A percentile compares a stretch with the other conserved stretches of the same genome.
Evolutionary conservation across 2,888 invertebrate genomes (phyloP).

Genomic region (Arctia plantaginis): DNA sequence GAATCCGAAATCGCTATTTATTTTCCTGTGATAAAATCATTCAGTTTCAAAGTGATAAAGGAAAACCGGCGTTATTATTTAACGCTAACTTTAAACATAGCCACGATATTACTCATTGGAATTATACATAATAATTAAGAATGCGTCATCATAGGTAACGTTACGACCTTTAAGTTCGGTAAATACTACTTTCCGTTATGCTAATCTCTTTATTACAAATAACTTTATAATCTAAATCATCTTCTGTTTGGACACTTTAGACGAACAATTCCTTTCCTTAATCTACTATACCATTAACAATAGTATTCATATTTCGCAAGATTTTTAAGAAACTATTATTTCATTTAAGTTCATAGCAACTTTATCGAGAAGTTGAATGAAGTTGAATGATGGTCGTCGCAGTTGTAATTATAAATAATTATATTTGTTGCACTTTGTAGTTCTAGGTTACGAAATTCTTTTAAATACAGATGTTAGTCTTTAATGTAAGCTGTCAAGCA

Average conservation of each 20-base stretch:
- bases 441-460: no score
- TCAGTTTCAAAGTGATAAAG: not conserved
- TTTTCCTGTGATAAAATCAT: not conserved
- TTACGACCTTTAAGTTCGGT: constrained; percentile 16
- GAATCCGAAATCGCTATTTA: not conserved
- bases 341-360: no score
- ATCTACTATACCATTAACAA: not conserved
- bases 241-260: not conserved
- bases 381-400: not conserved
- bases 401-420: no score
- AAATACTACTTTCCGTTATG: constrained; percentile 32
- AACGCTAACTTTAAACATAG: not conserved
- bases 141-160: constrained; percentile 28
- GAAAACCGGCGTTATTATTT: not conserved
- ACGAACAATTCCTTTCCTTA: not conserved
- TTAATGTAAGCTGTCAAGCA: no score
- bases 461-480: no score
- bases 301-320: not conserved
- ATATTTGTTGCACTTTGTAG: no score
- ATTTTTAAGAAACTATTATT: not conserved
- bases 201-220: constrained; percentile 14
- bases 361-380: not conserved
- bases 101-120: constrained; percentile 15
- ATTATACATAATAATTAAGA: not conserved
- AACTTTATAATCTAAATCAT: not conserved